A percentile compares a stretch with the other conserved stretches of the same genome.
Evolutionary conservation across 2,888 invertebrate genomes (phyloP).

Genomic region (Drosophila paramelanica): DNA sequence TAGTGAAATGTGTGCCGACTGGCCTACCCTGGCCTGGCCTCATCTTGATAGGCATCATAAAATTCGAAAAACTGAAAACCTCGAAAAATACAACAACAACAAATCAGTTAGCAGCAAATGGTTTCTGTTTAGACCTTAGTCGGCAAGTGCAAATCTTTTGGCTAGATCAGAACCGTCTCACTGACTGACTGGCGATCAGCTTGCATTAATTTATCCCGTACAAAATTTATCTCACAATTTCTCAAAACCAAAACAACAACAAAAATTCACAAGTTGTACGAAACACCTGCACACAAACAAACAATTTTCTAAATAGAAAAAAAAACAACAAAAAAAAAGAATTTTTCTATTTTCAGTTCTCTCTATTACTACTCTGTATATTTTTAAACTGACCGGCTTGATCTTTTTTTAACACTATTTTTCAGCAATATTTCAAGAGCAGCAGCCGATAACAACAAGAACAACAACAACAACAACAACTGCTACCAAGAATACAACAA

Average conservation of each 20-base stretch:
- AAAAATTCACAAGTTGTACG: slow-evolving; percentile 54
- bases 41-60: slow-evolving; percentile 65
- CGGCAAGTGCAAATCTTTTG: slow-evolving; percentile 72
- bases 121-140: slow-evolving; percentile 62
- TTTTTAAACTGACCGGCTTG: slow-evolving; percentile 74
- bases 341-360: slow-evolving; percentile 33
- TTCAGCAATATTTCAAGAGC: slow-evolving; percentile 69
- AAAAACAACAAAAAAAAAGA: slow-evolving; percentile 26
- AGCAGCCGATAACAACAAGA: slow-evolving; percentile 23
- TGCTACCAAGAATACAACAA: slow-evolving; percentile 25
- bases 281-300: slow-evolving; percentile 64
- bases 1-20: slow-evolving; percentile 17
- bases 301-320: slow-evolving; percentile 58
- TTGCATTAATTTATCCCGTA: slow-evolving; percentile 50
- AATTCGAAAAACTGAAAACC: slow-evolving; percentile 41
- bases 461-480: slow-evolving; percentile 21
- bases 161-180: slow-evolving; percentile 51
- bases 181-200: slow-evolving; percentile 46
- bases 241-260: slow-evolving; percentile 12
- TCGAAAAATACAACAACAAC: slow-evolving; percentile 28
- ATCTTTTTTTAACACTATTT: slow-evolving; percentile 63
- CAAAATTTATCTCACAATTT: slow-evolving; percentile 33
- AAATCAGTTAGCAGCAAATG: slow-evolving; percentile 58
- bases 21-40: slow-evolving; percentile 17
- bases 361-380: slow-evolving; percentile 49